These are phyloP conservation scores for Caranx melampygus DNA, from an alignment of 2,113 vertebrate genomes.

Conservation along the genomic window DNA sequence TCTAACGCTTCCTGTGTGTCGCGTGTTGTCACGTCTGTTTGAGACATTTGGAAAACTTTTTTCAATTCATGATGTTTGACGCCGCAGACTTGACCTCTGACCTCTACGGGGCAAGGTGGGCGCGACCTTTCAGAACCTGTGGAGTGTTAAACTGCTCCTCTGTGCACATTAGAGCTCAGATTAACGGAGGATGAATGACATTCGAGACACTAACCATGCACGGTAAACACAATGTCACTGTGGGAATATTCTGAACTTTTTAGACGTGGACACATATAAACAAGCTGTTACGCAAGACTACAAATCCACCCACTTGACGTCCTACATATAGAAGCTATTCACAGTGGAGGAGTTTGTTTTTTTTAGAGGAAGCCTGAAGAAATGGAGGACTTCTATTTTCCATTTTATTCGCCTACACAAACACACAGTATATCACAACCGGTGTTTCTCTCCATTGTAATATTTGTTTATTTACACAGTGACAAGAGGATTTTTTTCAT, in stretches of 20 bases:
- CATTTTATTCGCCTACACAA: conserved; percentile 42
- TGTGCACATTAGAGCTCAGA: neutral
- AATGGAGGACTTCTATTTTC: conserved; percentile 30
- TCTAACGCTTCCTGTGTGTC: neutral
- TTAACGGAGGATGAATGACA: conserved; percentile 17
- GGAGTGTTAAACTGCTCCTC: neutral
- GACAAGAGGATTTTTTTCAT: neutral
- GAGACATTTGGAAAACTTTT: neutral
- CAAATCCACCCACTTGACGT: conserved; percentile 59
- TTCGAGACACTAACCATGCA: conserved; percentile 34
- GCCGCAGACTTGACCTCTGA: neutral
- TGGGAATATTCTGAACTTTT: conserved; percentile 45
- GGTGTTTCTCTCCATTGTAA: neutral
- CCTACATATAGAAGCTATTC: conserved; percentile 58
- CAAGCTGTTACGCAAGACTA: conserved; percentile 42
- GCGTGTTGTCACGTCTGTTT: neutral
- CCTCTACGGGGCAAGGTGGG: neutral
- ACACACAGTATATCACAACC: conserved; percentile 19
- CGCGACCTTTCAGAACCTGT: neutral
- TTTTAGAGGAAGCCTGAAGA: conserved; percentile 43
- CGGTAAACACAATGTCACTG: conserved; percentile 26
- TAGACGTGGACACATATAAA: conserved; percentile 42
- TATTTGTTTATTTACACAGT: neutral
- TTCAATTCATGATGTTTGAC: neutral
- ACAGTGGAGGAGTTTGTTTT: conserved; percentile 34